phyloP scores from a whole-genome alignment of 2,888 invertebrate genomes.

The Macrophya annulata region DNA sequence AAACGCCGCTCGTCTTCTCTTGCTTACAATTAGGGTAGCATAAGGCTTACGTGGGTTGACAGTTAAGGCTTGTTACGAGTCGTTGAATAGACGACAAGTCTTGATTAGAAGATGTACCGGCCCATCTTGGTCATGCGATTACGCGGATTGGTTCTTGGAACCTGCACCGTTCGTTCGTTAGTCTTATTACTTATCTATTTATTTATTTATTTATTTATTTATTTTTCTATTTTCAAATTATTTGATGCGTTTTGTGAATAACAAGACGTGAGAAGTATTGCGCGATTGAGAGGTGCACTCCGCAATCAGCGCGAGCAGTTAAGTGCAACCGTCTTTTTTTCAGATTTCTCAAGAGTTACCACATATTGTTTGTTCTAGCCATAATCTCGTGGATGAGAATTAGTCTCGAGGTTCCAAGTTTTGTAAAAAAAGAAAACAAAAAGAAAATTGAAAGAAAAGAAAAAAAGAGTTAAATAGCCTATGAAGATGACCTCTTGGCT shows the following conservation, averaged over 20 bases:
- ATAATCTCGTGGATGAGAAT: constrained; percentile 21
- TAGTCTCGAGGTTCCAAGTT: background rate
- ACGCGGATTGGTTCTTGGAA: background rate
- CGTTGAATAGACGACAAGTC: constrained; percentile 38
- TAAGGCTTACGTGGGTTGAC: constrained; percentile 25
- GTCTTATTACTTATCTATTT: background rate
- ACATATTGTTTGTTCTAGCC: constrained; percentile 23
- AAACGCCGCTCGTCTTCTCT: background rate
- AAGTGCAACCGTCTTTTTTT: background rate
- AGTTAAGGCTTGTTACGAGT: constrained; percentile 51
- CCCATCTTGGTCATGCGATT: background rate
- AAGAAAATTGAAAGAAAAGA: too few species aligned
- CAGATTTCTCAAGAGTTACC: constrained; percentile 8
- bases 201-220: background rate
- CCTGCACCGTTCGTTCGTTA: constrained; percentile 14
- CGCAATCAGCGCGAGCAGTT: background rate
- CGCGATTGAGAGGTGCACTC: background rate
- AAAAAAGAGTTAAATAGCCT: background rate
- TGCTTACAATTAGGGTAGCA: constrained; percentile 8
- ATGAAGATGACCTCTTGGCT: constrained; percentile 23
- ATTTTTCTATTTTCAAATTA: background rate
- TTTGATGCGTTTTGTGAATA: background rate
- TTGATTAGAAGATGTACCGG: constrained; percentile 43
- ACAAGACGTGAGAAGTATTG: background rate
- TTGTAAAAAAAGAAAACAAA: background rate